Conservation (phyloP, 2,113 vertebrate genomes). For the Hippocampus comes region DNA sequence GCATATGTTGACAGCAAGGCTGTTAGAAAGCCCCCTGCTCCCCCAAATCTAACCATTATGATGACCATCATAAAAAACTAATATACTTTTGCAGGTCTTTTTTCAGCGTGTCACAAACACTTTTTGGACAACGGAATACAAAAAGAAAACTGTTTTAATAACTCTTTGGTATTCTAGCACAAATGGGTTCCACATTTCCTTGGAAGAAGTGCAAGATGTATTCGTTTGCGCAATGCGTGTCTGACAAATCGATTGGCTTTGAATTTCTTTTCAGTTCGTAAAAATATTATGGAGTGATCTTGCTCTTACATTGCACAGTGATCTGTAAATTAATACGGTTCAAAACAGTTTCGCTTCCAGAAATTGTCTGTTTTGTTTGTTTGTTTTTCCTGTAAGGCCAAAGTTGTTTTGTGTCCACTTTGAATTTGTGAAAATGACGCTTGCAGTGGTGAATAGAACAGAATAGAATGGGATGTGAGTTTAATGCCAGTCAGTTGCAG, state of each 20-base stretch:
- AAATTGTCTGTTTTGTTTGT: not conserved
- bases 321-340: not conserved
- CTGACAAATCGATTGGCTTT: not conserved
- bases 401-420: too few species aligned
- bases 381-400: too few species aligned
- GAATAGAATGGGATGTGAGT: too few species aligned
- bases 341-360: not conserved
- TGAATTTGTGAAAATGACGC: too few species aligned
- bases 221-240: not conserved
- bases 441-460: too few species aligned
- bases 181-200: too few species aligned
- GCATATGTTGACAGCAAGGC: not conserved
- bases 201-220: not conserved
- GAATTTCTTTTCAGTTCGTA: not conserved
- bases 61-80: not conserved
- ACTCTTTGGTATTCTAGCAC: too few species aligned
- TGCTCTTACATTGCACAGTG: not conserved
- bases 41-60: not conserved
- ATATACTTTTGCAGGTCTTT: too few species aligned
- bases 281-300: not conserved
- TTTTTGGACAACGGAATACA: too few species aligned
- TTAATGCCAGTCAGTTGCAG: too few species aligned
- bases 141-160: not conserved
- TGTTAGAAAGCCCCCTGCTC: not conserved
- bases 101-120: too few species aligned